Percentiles rank a stretch among this genome's conserved stretches.
Evolutionary conservation across 2,888 invertebrate species (phyloP).

Genomic region (Torymus tubicola): DNA sequence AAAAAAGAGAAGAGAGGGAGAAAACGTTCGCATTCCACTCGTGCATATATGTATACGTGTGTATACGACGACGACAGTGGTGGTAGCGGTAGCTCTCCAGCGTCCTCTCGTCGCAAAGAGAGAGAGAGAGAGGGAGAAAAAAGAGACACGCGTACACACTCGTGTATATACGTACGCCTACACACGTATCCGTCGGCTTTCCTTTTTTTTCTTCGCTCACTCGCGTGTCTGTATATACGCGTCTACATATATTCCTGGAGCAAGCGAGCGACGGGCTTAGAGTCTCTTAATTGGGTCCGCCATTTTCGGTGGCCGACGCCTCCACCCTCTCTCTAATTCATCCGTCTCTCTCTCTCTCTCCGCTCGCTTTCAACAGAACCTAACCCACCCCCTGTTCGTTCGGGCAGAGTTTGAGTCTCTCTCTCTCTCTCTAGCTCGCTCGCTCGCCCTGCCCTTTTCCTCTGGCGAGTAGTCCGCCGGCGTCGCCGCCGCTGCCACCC

Average conservation of each 20-base stretch:
- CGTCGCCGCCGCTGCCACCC: slow-evolving; percentile 42
- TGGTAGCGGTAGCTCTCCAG: not conserved
- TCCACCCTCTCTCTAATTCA: slow-evolving; percentile 63
- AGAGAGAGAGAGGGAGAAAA: slow-evolving; percentile 17
- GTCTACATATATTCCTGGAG: not conserved
- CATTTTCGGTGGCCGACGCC: slow-evolving; percentile 73
- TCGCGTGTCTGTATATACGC: not conserved
- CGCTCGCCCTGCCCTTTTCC: too few relatives aligned
- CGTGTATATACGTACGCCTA: slow-evolving; percentile 7
- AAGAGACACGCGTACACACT: not conserved
- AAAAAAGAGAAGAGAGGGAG: slow-evolving; percentile 21
- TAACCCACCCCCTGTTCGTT: slow-evolving; percentile 57
- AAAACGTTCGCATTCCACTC: slow-evolving; percentile 53
- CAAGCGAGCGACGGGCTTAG: slow-evolving; percentile 30
- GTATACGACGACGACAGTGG: slow-evolving; percentile 48
- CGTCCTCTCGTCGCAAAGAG: slow-evolving; percentile 2
- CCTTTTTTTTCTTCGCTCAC: slow-evolving; percentile 60
- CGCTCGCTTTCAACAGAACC: slow-evolving; percentile 8
- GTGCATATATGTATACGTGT: slow-evolving; percentile 56
- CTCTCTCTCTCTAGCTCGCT: slow-evolving; percentile 27
- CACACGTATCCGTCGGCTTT: slow-evolving; percentile 24
- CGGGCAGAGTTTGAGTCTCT: slow-evolving; percentile 55
- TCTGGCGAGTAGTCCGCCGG: slow-evolving; percentile 47
- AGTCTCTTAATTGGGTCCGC: slow-evolving; percentile 75
- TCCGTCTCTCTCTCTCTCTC: slow-evolving; percentile 57